A percentile compares a stretch with the other conserved stretches of the same genome.
Evolutionary conservation across 2,113 vertebrate genomes (phyloP).

Genomic region (Symphodus melops): DNA sequence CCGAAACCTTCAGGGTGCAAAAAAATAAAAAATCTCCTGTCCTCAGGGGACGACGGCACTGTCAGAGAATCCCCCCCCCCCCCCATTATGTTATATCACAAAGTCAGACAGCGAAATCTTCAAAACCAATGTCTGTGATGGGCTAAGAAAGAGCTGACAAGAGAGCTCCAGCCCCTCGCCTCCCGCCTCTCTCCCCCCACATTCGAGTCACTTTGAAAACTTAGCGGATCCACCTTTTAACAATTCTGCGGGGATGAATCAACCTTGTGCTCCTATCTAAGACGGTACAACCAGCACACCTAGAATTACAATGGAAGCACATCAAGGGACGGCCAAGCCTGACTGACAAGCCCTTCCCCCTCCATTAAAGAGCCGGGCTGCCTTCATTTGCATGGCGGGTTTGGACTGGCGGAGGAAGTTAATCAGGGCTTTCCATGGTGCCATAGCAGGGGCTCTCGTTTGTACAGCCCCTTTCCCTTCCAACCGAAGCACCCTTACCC

Average conservation of each 20-base stretch:
- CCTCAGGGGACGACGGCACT: conserved; percentile 53
- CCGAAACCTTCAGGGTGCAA: conserved; percentile 56
- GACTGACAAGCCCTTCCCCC: conserved; percentile 71
- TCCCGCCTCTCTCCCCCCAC: conserved; percentile 26
- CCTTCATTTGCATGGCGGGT: conserved; percentile 74
- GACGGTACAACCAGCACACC: conserved; percentile 69
- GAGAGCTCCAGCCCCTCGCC: conserved; percentile 46
- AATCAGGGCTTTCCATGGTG: conserved; percentile 72
- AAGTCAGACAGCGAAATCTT: conserved; percentile 77
- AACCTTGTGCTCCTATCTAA: conserved; percentile 72
- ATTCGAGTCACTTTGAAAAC: conserved; percentile 77
- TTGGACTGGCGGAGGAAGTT: conserved; percentile 64
- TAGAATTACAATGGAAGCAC: conserved; percentile 74
- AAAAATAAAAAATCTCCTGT: conserved; percentile 39
- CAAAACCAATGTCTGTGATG: conserved; percentile 73
- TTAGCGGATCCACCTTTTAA: conserved; percentile 74
- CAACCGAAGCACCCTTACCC: conserved; percentile 57
- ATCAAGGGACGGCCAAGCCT: conserved; percentile 78
- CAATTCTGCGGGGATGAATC: conserved; percentile 73
- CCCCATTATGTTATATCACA: conserved; percentile 72
- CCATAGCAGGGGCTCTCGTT: conserved; percentile 57
- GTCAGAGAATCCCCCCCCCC: conserved; percentile 69
- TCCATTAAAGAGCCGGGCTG: conserved; percentile 42
- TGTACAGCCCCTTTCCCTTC: conserved; percentile 8
- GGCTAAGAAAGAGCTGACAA: conserved; percentile 77